Percentiles rank a stretch among this genome's conserved stretches.
phyloP scores from a whole-genome alignment of 2,888 invertebrate genomes.

The Acholoe squamosa region DNA sequence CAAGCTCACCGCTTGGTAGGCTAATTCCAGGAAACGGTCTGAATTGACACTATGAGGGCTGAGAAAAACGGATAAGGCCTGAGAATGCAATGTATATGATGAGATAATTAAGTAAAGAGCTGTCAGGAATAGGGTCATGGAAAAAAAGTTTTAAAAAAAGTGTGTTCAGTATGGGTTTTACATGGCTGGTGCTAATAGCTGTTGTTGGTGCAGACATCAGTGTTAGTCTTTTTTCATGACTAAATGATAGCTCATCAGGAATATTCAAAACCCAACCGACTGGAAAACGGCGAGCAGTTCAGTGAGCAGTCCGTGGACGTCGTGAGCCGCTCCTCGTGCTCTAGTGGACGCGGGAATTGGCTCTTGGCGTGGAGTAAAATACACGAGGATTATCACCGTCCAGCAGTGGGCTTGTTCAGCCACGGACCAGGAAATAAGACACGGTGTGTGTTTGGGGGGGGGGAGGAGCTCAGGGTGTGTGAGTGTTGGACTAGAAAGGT shows the following conservation, averaged over 20 bases:
- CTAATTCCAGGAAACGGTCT: no score
- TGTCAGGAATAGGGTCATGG: no score
- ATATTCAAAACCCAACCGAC: neutral
- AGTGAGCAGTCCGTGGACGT: neutral
- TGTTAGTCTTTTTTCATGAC: neutral
- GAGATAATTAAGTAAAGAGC: no score
- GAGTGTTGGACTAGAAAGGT: no score
- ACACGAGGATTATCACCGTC: neutral
- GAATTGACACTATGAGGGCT: no score
- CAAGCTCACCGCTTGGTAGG: no score
- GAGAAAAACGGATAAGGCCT: no score
- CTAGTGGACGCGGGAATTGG: neutral
- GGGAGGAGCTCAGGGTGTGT: neutral
- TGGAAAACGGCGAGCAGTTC: neutral
- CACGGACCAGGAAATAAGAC: neutral
- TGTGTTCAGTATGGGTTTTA: no score
- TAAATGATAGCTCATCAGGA: neutral
- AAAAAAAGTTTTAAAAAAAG: no score
- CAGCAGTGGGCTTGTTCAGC: neutral
- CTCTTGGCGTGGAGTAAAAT: slow-evolving; percentile 1
- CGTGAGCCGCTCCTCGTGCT: slow-evolving; percentile 1
- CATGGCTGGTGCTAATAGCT: no score
- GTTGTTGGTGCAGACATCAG: no score
- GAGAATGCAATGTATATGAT: no score
- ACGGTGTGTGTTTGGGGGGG: neutral